Evolutionary conservation across 2,888 invertebrate genomes (phyloP), one percentile per base, ranked within the genome.

Genomic region (Parochlus steinenii): DNA sequence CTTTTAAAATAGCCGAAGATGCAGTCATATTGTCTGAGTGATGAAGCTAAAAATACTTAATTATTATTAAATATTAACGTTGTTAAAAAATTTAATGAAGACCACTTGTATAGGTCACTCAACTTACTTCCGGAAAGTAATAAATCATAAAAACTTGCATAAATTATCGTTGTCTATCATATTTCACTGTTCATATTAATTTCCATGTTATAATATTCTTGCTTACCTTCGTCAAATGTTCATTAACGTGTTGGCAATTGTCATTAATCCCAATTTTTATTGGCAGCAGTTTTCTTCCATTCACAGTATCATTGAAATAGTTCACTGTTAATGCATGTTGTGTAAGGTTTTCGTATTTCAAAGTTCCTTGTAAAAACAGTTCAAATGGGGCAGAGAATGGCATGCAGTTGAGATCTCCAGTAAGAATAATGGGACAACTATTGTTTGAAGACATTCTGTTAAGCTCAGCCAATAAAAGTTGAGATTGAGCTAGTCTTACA

Each of bases 331-430:
- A 4, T 11, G 33, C 26, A n/a, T n/a, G n/a, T n/a, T n/a, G n/a
- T n/a, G n/a, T n/a, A n/a, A n/a, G n/a, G n/a, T n/a, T n/a, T n/a
- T n/a, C n/a, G n/a, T n/a, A n/a, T n/a, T 7, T 26, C 26, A 26
- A 26, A 26, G 12, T 24, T 23, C 85, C 83, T 16, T 59, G 59
- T 1, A 67, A 66, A 31, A 90, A 55, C 29, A 87, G 67, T 37
- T 67, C 57, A 47, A 80, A 74, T 2, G 87, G 68, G 3, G 71
- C 67, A 25, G 82, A 77, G 27, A 69, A 55, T 0, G 89, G 86
- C 38, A 69, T 62, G 3, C 81, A 72, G 58, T 97, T 98, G 41
- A 97, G 81, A 57, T 98, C 98, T 0, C 98, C 98, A 4, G 86
- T 80, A 40, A 97, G 45, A 40, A 98, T 73, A 5, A 86, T 69